Evolutionary conservation across 1,140 invertebrate species (phyloP), one percentile per base, ranked within the genome.

Genomic region (Berghia stephanieae): DNA sequence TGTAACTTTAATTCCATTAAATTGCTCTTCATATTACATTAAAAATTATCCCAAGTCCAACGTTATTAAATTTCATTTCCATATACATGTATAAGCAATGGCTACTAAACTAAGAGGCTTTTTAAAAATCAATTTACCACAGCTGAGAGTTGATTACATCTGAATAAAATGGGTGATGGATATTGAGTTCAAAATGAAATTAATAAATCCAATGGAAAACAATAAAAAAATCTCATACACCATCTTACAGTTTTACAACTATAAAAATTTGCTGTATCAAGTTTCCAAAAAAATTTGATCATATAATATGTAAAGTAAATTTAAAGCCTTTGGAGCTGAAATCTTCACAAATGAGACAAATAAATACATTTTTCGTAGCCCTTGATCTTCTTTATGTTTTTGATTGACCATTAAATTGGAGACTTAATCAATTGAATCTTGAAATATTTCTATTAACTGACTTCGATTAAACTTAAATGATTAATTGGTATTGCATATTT

Each of bases 291-390:
- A 8, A 57, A 8, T 6, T 57, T 57, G 55, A 57, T 57, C 34
- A 52, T 52, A 52, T 52, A 24, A 77, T 31, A 75, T 36, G 49
- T n/a, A 60, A 57, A 60, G 8, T 40, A 31, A 31, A 66, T 63
- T 63, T 42, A 27, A 18, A 38, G n/a, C 2, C 42, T 8, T 10
- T 18, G n/a, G n/a, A 18, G 2, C 31, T 16, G 40, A 3, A 27
- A 27, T 34, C 24, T 18, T 63, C 24, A 44, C 2, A 44, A 27
- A 49, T 42, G 8, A 34, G 60, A 24, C 38, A 8, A 21, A 10
- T 10, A 72, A 27, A 8, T 52, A 27, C 40, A 72, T 72, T 52
- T 10, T 5, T 24, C 16, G 70, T 18, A n/a, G 31, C 18, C 27
- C 3, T n/a, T n/a, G n/a, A n/a, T n/a, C n/a, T n/a, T n/a, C n/a